A percentile compares a stretch with the other conserved stretches of the same genome.
Conservation (phyloP, 2,113 vertebrate species). For the Laticauda colubrina region DNA sequence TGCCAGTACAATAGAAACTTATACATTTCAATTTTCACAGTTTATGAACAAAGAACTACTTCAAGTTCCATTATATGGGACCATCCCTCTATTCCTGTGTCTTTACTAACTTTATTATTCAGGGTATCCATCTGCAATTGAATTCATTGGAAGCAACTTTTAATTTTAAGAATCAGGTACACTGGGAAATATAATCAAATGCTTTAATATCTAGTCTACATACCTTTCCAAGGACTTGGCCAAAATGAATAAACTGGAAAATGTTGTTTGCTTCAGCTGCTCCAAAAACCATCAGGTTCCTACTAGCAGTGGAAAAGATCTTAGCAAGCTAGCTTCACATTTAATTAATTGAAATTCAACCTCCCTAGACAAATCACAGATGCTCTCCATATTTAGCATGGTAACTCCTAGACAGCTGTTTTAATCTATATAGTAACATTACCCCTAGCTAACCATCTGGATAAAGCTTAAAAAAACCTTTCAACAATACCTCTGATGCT, state of each 20-base stretch:
- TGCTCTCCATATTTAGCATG: slow-evolving; percentile 64
- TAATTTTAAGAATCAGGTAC: slow-evolving; percentile 1
- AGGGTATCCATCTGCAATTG: neutral
- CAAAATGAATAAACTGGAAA: slow-evolving; percentile 16
- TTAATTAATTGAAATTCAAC: slow-evolving; percentile 67
- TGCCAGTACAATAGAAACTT: neutral
- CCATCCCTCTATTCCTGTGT: neutral
- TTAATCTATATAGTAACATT: slow-evolving; percentile 64
- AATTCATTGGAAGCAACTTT: neutral
- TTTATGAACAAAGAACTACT: neutral
- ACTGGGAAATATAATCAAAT: neutral
- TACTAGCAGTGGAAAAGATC: slow-evolving; percentile 62
- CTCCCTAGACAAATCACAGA: slow-evolving; percentile 72
- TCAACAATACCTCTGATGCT: slow-evolving; percentile 58
- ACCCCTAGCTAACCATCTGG: slow-evolving; percentile 83
- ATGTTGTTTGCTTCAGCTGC: slow-evolving; percentile 23
- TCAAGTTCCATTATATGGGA: neutral
- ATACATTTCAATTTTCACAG: neutral
- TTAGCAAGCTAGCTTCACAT: slow-evolving; percentile 61
- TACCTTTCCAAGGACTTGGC: neutral
- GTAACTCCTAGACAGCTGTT: slow-evolving; percentile 73
- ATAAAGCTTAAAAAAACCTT: slow-evolving; percentile 44
- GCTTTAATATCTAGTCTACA: neutral
- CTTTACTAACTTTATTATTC: neutral
- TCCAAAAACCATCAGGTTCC: slow-evolving; percentile 37